Evolutionary conservation across 2,113 vertebrate species (phyloP).

Genomic region (Salminus brasiliensis): DNA sequence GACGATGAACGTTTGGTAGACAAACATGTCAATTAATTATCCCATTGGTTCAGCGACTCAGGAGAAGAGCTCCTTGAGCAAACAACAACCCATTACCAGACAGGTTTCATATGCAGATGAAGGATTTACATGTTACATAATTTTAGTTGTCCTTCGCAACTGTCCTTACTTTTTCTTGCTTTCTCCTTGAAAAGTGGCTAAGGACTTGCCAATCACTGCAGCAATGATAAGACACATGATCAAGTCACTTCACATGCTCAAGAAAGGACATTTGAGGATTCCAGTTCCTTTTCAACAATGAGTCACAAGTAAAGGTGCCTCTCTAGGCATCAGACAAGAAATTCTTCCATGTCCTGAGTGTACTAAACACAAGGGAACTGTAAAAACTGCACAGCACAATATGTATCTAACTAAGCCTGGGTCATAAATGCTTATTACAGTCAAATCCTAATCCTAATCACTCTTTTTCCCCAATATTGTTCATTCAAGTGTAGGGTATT

Average conservation of each 20-base stretch:
- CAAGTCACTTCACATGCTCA: neutral
- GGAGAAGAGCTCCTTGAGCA: neutral
- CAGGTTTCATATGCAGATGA: constrained; percentile 11
- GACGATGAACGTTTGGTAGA: constrained; percentile 3
- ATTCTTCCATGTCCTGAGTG: neutral
- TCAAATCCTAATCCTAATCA: no score
- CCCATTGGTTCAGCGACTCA: neutral
- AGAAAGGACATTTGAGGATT: neutral
- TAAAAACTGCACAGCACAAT: neutral
- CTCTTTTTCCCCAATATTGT: no score
- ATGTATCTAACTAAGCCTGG: neutral
- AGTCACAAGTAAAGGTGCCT: constrained; percentile 26
- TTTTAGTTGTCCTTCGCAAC: neutral
- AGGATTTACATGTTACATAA: neutral
- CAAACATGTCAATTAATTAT: constrained; percentile 16
- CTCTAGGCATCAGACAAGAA: neutral
- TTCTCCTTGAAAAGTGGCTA: neutral
- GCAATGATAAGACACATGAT: neutral
- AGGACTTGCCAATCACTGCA: neutral
- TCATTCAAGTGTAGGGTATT: no score
- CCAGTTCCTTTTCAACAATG: neutral
- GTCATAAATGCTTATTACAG: no score
- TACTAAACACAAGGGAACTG: neutral
- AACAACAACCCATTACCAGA: neutral
- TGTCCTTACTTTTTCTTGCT: neutral